Conservation (phyloP, 2,113 vertebrate genomes). For the Cyphomyrus discorhynchus region DNA sequence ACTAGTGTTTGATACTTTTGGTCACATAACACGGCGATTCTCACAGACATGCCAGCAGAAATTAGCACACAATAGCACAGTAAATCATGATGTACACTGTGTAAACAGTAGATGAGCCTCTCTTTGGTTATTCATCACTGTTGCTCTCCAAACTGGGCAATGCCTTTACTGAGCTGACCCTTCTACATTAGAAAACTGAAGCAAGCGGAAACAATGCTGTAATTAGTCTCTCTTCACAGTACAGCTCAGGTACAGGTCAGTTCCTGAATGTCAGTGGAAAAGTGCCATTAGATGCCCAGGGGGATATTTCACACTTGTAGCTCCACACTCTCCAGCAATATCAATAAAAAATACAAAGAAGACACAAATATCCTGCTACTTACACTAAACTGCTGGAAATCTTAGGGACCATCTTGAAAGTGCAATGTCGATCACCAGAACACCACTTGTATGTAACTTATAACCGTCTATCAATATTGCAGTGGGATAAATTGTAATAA, state of each 20-base stretch:
- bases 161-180: neutral
- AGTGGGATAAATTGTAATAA: neutral
- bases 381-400: neutral
- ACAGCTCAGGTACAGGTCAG: neutral
- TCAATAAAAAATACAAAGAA: neutral
- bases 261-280: neutral
- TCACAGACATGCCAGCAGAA: neutral
- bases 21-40: neutral
- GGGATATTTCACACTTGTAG: neutral
- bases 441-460: neutral
- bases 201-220: neutral
- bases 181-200: neutral
- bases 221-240: too few species aligned
- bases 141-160: neutral
- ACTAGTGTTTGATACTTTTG: neutral
- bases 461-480: neutral
- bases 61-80: neutral
- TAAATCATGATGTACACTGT: neutral
- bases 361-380: neutral
- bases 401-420: neutral
- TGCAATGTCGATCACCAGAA: too few species aligned
- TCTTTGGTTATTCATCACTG: neutral
- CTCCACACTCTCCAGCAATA: neutral
- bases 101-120: neutral
- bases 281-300: neutral